Conservation (phyloP, 2,888 invertebrate species). For the Thecocarcelia acutangulata region DNA sequence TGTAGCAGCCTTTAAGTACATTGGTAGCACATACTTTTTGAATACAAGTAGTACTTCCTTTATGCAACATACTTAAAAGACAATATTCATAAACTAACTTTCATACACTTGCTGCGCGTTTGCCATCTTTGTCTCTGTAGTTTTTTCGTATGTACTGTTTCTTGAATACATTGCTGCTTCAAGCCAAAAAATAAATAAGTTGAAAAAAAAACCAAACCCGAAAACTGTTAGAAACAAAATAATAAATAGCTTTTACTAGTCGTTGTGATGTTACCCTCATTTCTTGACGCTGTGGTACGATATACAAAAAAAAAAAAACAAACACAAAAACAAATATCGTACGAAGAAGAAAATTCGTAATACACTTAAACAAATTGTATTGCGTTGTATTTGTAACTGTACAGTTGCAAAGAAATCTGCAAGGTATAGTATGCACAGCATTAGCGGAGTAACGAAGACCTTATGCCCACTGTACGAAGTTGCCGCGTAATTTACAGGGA, state of each 20-base stretch:
- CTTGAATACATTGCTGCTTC: constrained; percentile 38
- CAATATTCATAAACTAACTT: constrained; percentile 76
- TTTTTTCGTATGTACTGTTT: constrained; percentile 19
- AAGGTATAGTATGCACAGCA: no score
- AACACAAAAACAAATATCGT: background rate
- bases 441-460: no score
- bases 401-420: no score
- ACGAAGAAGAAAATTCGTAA: constrained; percentile 28
- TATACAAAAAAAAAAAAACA: background rate
- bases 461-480: no score
- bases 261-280: constrained; percentile 67
- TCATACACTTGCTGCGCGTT: constrained; percentile 72
- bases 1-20: constrained; percentile 2
- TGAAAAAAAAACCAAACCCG: constrained; percentile 26
- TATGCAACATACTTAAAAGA: constrained; percentile 74
- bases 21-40: constrained; percentile 27
- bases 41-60: constrained; percentile 66
- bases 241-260: constrained; percentile 65
- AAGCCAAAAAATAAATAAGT: constrained; percentile 57
- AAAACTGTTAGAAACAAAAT: constrained; percentile 66
- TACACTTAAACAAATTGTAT: constrained; percentile 29
- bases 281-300: constrained; percentile 44
- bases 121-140: constrained; percentile 5
- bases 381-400: no score
- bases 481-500: no score